Base-by-base conservation (phyloP, 1,140 invertebrate genomes). In the Neelides sp. region DNA sequence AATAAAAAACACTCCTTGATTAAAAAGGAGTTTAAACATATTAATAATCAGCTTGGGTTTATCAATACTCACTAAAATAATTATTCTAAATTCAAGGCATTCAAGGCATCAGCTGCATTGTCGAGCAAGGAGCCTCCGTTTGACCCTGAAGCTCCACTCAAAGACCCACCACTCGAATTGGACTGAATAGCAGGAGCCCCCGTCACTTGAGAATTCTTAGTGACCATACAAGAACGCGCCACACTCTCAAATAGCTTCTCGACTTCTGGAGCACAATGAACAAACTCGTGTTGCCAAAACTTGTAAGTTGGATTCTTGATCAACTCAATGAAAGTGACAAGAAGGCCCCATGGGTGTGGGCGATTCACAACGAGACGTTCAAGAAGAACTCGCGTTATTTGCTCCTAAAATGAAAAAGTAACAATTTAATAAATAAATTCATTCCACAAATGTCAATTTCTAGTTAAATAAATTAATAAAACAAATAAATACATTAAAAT, bases 301-400 rank as follows among this genome's bases (percentile, higher is more conserved):
- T 96, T 95, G 72, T 96, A 99, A n/a, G 80, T 82, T 10, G 88
- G 89, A 72, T 98, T 98, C 65, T 97, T 97, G 61, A 99, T 97
- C 15, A 99, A 75, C 70, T 99, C 95, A 61, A 98, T 98, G 68
- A 98, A 98, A 0, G 96, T 98, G 40, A 98, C 94, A 4, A 98
- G 74, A 8, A 99, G 71, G 24, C 96, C 96, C 96, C 96, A 99
- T 1, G 96, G 96, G 73, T 98, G 95, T 7, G 96, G 96, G 53
- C 95, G 74, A 67, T 97, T 97, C 0, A 97, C 93, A 55, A 99
- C 97, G 15, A 99, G 74, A 62, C 96, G 73, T 67, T 99, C 96
- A 17, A 99, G 73, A 5, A 99, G 71, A 50, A 98, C 96, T 20
- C 58, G 22, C 3, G 58, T 61, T n/a, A 61, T 61, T 52, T 61